phyloP scores from a whole-genome alignment of 1,140 invertebrate species.

The Apis dorsata region DNA sequence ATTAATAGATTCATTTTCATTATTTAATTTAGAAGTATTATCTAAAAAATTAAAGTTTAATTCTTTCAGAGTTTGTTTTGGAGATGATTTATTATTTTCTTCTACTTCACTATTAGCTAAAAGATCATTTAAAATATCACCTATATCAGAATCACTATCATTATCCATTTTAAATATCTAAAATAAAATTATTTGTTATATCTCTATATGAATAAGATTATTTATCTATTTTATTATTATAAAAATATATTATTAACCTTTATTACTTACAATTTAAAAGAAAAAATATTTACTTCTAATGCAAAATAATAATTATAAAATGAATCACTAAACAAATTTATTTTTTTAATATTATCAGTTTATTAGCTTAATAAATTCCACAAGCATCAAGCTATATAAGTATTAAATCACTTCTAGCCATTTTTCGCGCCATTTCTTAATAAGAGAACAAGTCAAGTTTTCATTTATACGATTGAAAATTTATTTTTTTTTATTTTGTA shows the following conservation, averaged over 20 bases:
- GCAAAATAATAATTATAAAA: neutral
- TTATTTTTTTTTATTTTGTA: neutral
- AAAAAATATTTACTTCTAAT: neutral
- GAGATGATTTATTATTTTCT: constrained; percentile 11
- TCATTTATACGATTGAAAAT: neutral
- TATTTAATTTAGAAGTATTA: constrained; percentile 15
- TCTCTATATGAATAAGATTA: neutral
- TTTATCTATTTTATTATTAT: neutral
- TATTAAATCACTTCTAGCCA: neutral
- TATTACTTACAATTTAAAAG: neutral
- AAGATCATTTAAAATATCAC: constrained; percentile 70
- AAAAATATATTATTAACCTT: neutral
- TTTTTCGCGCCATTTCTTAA: constrained; percentile 33
- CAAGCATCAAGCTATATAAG: neutral
- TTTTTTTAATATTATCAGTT: neutral
- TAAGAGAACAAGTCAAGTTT: neutral
- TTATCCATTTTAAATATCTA: constrained; percentile 60
- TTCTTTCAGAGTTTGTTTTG: constrained; percentile 59
- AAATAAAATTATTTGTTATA: neutral
- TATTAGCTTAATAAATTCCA: neutral
- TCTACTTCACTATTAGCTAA: constrained; percentile 61
- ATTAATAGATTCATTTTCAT: constrained; percentile 24
- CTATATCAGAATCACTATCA: constrained; percentile 70
- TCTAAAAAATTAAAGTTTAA: constrained; percentile 72
- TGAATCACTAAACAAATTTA: neutral